Evolutionary conservation across 2,113 vertebrate species (phyloP).

Genomic region (Leuciscus idus): DNA sequence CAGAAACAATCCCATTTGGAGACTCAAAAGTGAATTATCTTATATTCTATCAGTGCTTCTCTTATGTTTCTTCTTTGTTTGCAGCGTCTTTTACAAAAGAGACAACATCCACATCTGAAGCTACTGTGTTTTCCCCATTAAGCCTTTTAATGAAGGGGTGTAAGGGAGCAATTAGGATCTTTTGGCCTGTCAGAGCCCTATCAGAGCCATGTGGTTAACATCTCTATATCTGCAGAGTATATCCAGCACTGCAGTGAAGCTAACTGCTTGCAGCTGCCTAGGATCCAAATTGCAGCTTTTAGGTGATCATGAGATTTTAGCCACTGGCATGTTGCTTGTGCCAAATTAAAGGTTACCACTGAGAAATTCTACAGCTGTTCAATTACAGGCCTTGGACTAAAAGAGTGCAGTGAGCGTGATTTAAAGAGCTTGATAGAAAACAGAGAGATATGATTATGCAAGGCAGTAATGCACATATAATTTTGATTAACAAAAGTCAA

Average conservation of each 20-base stretch:
- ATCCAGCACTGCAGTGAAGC: constrained; percentile 65
- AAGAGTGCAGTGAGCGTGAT: background rate
- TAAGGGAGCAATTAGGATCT: constrained; percentile 57
- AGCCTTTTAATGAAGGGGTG: constrained; percentile 57
- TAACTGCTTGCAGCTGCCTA: constrained; percentile 77
- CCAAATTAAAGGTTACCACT: constrained; percentile 75
- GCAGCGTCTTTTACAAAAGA: background rate
- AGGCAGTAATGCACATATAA: background rate
- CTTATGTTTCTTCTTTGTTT: constrained; percentile 5
- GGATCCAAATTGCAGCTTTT: constrained; percentile 73
- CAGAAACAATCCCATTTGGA: background rate
- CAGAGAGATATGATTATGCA: background rate
- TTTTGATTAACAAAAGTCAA: constrained; percentile 13
- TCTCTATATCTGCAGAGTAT: constrained; percentile 56
- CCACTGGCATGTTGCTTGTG: constrained; percentile 72
- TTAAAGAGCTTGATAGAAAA: constrained; percentile 22
- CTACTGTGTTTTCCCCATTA: constrained; percentile 52
- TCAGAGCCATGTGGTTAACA: constrained; percentile 50
- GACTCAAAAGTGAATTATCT: background rate
- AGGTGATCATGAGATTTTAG: constrained; percentile 61
- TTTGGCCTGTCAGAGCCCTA: constrained; percentile 54
- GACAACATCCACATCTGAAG: constrained; percentile 35
- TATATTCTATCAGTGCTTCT: background rate
- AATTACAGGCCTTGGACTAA: constrained; percentile 40
- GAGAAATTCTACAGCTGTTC: constrained; percentile 51